phyloP scores from a whole-genome alignment of 2,888 invertebrate species.

The Halocaridina rubra region DNA sequence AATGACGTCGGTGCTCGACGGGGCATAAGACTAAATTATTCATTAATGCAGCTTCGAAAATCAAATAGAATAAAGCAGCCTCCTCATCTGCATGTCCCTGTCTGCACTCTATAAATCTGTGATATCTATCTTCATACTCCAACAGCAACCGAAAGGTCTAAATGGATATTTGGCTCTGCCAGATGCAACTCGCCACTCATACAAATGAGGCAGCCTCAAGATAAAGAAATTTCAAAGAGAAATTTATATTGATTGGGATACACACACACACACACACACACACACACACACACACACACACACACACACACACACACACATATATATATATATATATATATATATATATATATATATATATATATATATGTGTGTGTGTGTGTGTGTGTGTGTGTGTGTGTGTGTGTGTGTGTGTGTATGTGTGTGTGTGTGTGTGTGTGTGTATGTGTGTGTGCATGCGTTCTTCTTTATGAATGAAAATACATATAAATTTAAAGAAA shows the following conservation, averaged over 20 bases:
- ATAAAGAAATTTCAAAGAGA: background rate
- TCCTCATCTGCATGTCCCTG: background rate
- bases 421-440: too few relatives aligned
- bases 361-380: background rate
- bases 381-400: constrained; percentile 31
- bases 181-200: too few relatives aligned
- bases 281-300: background rate
- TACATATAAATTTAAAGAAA: too few relatives aligned
- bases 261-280: background rate
- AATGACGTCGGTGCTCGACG: background rate
- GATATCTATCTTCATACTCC: background rate
- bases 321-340: background rate
- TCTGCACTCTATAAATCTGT: background rate
- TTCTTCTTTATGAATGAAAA: too few relatives aligned
- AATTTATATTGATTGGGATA: too few relatives aligned
- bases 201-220: too few relatives aligned
- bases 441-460: too few relatives aligned
- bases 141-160: too few relatives aligned
- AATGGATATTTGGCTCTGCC: too few relatives aligned
- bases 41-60: background rate
- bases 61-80: background rate
- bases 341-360: background rate
- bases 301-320: background rate
- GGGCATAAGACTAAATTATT: background rate
- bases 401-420: background rate